phyloP scores from a whole-genome alignment of 2,888 invertebrate genomes.

The Diaprepes abbreviatus region DNA sequence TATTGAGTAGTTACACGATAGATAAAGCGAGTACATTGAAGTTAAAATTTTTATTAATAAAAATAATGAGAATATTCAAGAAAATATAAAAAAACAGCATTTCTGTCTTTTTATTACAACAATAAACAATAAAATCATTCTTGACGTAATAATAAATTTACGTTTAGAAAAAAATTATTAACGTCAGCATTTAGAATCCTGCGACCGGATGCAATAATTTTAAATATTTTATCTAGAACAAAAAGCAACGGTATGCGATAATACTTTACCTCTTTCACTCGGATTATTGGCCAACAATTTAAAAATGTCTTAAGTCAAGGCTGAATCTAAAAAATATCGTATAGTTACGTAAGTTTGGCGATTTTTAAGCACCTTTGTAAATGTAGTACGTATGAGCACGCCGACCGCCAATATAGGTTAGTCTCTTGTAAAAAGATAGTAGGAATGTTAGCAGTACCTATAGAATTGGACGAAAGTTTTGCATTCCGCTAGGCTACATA shows the following conservation, averaged over 20 bases:
- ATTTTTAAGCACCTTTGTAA: constrained; percentile 23
- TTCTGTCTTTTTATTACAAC: too few species aligned
- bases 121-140: too few species aligned
- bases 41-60: too few species aligned
- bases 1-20: too few species aligned
- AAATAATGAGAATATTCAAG: too few species aligned
- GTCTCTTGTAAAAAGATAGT: not conserved
- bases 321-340: constrained; percentile 1
- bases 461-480: too few species aligned
- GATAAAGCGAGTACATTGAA: too few species aligned
- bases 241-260: constrained; percentile 27
- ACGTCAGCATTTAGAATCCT: not conserved
- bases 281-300: constrained; percentile 26
- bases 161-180: too few species aligned
- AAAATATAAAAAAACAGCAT: too few species aligned
- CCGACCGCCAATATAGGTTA: not conserved
- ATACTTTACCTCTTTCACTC: constrained; percentile 34
- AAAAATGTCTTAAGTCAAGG: constrained; percentile 37
- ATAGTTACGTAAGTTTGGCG: constrained; percentile 16
- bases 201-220: not conserved
- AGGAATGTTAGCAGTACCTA: not conserved
- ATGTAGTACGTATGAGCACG: not conserved
- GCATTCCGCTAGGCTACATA: too few species aligned
- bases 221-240: constrained; percentile 30
- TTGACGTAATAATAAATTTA: too few species aligned